Evolutionary conservation across 30 jellyfish, hydroid and myxozoan genomes (phyloP).

Genomic region (Pelagia noctiluca): DNA sequence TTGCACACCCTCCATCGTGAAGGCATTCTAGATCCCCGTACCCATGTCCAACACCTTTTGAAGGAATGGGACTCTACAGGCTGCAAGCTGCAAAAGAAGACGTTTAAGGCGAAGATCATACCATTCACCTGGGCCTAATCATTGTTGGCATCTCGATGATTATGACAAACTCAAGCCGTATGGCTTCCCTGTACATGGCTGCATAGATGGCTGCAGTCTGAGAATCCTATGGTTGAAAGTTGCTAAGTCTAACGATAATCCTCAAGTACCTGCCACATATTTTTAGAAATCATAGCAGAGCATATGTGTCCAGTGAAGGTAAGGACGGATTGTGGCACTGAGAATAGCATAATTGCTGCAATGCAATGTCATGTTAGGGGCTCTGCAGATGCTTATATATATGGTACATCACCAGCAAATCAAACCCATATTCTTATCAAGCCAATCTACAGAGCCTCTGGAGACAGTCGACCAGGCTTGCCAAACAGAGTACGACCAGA

Average conservation of each 20-base stretch:
- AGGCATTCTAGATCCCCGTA: slow-evolving; percentile 48
- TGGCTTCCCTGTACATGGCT: slow-evolving; percentile 56
- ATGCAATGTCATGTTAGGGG: slow-evolving; percentile 40
- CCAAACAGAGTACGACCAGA: too few relatives aligned
- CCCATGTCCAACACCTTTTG: slow-evolving; percentile 21
- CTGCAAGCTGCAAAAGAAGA: slow-evolving; percentile 12
- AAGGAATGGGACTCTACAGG: slow-evolving; percentile 63
- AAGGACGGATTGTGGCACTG: slow-evolving; percentile 56
- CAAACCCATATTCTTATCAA: too few relatives aligned
- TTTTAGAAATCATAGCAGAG: slow-evolving; percentile 28
- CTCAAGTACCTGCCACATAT: slow-evolving; percentile 31
- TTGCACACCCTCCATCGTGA: slow-evolving; percentile 55
- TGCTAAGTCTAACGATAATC: slow-evolving; percentile 41
- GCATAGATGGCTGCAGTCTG: slow-evolving; percentile 56
- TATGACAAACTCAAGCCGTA: slow-evolving; percentile 56
- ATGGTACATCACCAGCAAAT: slow-evolving; percentile 49
- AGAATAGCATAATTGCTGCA: slow-evolving; percentile 50
- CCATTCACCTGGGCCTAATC: slow-evolving; percentile 42
- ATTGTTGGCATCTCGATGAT: slow-evolving; percentile 49
- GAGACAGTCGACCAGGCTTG: too few relatives aligned
- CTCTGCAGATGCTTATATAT: slow-evolving; percentile 46
- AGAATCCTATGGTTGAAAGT: slow-evolving; percentile 49
- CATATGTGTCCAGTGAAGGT: slow-evolving; percentile 46
- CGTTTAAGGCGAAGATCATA: slow-evolving; percentile 13
- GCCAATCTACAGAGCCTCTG: too few relatives aligned